phyloP scores from a whole-genome alignment of 2,888 invertebrate genomes.

The Keiferia lycopersicella region DNA sequence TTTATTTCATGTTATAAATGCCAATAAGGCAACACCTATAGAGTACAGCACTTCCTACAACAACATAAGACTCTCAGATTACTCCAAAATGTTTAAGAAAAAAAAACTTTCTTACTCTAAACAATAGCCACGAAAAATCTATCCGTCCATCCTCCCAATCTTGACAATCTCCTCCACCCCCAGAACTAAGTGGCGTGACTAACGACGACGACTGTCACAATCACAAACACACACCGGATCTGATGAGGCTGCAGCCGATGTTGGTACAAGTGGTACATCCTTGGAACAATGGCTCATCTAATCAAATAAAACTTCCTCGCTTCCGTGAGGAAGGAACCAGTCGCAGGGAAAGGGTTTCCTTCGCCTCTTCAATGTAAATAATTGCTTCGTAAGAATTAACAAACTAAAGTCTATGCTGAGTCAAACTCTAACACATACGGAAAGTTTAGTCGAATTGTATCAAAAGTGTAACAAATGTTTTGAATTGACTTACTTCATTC shows the following conservation, averaged over 20 bases:
- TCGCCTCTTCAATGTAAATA: conserved; percentile 6
- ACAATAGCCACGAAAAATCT: not conserved
- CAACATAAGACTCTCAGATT: too few species aligned
- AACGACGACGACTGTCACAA: conserved; percentile 32
- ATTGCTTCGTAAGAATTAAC: too few species aligned
- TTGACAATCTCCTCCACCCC: not conserved
- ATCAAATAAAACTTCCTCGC: conserved; percentile 41
- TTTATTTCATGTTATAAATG: too few species aligned
- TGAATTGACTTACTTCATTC: too few species aligned
- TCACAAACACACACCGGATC: conserved; percentile 33
- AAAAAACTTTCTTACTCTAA: not conserved
- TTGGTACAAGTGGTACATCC: conserved; percentile 36
- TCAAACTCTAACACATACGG: too few species aligned
- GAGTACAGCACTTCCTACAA: too few species aligned
- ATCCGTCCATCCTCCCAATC: conserved; percentile 4
- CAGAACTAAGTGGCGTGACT: conserved; percentile 23
- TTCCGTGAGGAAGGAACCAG: conserved; percentile 20
- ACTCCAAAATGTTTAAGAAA: not conserved
- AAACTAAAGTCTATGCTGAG: too few species aligned
- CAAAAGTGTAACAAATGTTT: too few species aligned
- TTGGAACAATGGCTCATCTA: conserved; percentile 51
- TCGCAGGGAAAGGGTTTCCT: conserved; percentile 11
- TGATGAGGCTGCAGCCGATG: conserved; percentile 31
- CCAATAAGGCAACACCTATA: too few species aligned
- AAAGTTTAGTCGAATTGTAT: too few species aligned